Conservation (phyloP, 1,140 invertebrate species). For the Saccostrea glomerata region DNA sequence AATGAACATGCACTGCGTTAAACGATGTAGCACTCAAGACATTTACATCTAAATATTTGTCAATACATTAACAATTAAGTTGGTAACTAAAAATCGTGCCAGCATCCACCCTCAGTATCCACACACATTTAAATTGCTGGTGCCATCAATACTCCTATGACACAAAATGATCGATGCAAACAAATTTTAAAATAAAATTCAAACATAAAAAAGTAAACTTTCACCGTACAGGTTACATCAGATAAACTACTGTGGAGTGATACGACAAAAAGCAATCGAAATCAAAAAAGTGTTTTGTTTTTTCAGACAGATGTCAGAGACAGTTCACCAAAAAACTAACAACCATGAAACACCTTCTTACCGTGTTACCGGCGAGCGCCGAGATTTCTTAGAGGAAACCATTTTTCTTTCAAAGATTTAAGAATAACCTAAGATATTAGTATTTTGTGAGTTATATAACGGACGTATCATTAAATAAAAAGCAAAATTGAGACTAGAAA, state of each 20-base stretch:
- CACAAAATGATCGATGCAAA: not conserved
- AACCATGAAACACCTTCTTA: not conserved
- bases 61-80: not conserved
- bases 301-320: not conserved
- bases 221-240: not conserved
- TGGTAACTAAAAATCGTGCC: conserved; percentile 1
- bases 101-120: not conserved
- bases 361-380: not conserved
- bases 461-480: not conserved
- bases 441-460: not conserved
- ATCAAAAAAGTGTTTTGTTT: not conserved
- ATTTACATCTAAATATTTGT: not conserved
- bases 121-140: not conserved
- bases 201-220: not conserved
- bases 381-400: conserved; percentile 27
- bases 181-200: not conserved
- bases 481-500: not conserved
- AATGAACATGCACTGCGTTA: not conserved
- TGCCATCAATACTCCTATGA: not conserved
- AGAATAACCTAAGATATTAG: not conserved
- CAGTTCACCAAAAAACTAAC: not conserved
- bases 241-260: conserved; percentile 6
- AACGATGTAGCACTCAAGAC: not conserved
- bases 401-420: not conserved
- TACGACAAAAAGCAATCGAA: not conserved